Conservation (phyloP, 2,888 invertebrate species). For the Archips crataeganus region DNA sequence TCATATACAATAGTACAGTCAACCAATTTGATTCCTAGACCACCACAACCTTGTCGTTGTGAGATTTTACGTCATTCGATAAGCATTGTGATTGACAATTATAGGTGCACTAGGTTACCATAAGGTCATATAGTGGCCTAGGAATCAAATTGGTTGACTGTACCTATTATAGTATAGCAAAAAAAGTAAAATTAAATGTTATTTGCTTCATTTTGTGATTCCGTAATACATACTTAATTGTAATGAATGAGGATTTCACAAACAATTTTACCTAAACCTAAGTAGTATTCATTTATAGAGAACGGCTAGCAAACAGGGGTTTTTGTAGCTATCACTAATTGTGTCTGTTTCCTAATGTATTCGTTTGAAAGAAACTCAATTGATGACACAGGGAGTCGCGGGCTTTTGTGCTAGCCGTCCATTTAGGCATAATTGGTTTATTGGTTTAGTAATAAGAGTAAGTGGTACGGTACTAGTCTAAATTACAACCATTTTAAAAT, state of each 20-base stretch:
- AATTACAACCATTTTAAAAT: constrained; percentile 9
- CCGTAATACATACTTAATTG: constrained; percentile 1
- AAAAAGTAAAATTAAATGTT: neutral
- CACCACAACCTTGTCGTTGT: too few relatives aligned
- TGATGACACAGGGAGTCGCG: neutral
- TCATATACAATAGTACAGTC: neutral
- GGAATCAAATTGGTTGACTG: too few relatives aligned
- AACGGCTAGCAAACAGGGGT: neutral
- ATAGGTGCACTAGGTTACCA: too few relatives aligned
- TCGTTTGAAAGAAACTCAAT: neutral
- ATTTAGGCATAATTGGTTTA: too few relatives aligned
- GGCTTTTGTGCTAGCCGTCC: neutral
- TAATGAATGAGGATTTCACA: constrained; percentile 27
- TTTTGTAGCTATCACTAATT: neutral
- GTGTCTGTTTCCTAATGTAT: neutral
- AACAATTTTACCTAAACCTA: neutral
- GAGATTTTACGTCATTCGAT: too few relatives aligned
- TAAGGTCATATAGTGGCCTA: too few relatives aligned
- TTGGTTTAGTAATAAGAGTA: too few relatives aligned
- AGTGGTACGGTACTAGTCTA: neutral
- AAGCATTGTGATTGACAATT: too few relatives aligned
- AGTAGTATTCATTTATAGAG: neutral
- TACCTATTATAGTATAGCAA: neutral
- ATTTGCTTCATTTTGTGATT: constrained; percentile 10
- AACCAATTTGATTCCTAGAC: too few relatives aligned